Base-by-base conservation (phyloP, 2,797 vertebrate species). In the Alauda arvensis region DNA sequence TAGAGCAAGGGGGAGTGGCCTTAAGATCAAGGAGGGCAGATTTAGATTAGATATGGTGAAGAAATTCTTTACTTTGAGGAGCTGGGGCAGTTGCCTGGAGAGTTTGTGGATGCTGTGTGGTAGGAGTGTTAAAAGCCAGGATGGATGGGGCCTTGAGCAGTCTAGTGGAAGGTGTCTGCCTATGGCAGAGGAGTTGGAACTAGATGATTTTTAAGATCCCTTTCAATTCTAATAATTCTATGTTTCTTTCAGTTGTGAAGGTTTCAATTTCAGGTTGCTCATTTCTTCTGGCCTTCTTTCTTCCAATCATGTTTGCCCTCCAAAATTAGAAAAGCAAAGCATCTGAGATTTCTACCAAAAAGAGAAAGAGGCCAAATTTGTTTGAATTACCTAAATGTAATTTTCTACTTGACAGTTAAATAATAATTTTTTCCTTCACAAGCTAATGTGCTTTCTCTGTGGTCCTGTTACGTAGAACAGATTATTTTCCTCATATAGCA, bases 81-180 rank as follows among this genome's bases (percentile, higher is more conserved):
- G 12, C 28, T 19, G 48, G 15, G 18, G 11, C 39, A 53, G 12
- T 13, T 39, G 40, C 33, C 6, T 0, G 0, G 12, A 70, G 48
- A 70, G 8, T 23, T 23, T 69, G 48, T 53, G 33, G 48, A 28
- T 80, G 56, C 14, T 52, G 18, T 53, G 24, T 53, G 15, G 18
- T 39, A 29, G 10, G 24, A 61, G 19, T 33, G 24, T 33, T 39
- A 19, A 53, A 61, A 45, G 19, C 28, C 18, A 46, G 18, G 21
- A 4, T 70, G 15, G 56, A 46, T 16, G 8, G 18, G 15, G 33
- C 28, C 61, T 46, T 70, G n/a, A 61, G 40, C 6, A 45, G 8
- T 61, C 40, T 39, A 28, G 33, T 53, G 28, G 33, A 28, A 61
- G 12, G 8, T 39, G 23, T 70, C 33, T 61, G 18, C 28, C 23